These are phyloP conservation scores for Papilio helenus DNA, from an alignment of 1,140 invertebrate genomes.

Conservation along the genomic window DNA sequence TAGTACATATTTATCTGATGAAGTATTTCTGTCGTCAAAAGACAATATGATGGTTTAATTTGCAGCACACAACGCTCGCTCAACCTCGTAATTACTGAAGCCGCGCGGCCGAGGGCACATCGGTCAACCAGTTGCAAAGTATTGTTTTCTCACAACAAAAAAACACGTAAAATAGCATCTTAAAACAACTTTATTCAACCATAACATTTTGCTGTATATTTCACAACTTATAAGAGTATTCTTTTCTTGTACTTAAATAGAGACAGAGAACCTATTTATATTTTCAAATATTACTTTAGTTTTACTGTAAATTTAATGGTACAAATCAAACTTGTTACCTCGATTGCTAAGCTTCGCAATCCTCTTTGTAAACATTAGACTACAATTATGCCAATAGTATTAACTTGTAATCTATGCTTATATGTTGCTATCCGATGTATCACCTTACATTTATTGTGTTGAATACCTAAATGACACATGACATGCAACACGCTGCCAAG, in stretches of 20 bases:
- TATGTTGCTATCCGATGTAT: background rate
- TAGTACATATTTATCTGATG: background rate
- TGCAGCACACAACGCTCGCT: background rate
- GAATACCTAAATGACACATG: background rate
- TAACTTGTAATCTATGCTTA: background rate
- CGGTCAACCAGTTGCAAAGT: background rate
- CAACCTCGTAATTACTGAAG: slow-evolving; percentile 8
- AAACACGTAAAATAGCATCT: background rate
- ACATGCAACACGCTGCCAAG: slow-evolving; percentile 9
- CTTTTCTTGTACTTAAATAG: background rate
- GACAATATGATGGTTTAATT: slow-evolving; percentile 31
- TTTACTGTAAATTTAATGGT: background rate
- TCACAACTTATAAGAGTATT: background rate
- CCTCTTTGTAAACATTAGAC: background rate
- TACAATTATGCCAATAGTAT: background rate
- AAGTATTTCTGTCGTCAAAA: slow-evolving; percentile 21
- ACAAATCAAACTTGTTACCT: no score
- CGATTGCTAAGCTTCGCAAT: background rate
- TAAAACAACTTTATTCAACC: background rate
- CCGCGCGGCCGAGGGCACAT: slow-evolving; percentile 4
- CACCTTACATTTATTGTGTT: background rate
- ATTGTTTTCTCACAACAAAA: slow-evolving; percentile 14
- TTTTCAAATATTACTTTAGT: background rate
- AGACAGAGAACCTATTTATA: no score
- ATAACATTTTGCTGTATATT: no score